Base-by-base conservation (phyloP, 2,888 invertebrate genomes). In the Ceriagrion tenellum region DNA sequence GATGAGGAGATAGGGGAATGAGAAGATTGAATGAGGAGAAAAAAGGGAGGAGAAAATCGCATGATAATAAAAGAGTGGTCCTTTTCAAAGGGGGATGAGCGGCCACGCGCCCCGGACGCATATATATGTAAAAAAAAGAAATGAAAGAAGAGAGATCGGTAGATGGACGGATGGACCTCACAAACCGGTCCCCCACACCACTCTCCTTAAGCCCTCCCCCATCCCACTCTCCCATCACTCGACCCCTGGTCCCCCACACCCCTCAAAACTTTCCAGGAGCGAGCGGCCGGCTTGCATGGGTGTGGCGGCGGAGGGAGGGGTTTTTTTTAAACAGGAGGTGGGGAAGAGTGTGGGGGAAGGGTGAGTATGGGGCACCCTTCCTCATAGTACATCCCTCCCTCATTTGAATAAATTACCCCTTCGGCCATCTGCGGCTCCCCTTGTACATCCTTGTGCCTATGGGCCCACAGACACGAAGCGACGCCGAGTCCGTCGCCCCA, bases 21-120 rank as follows among this genome's bases (percentile, higher is more conserved):
- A 35, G 35, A 88, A 59, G 55, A 95, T 95, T 95, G 95, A 95
- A 95, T 95, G 93, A 93, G 56, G 88, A 90, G 59, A 95, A 95
- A 93, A 95, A 47, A 47, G 8, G 91, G 81, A 95, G 95, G 74
- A 95, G 95, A 88, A 69, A 91, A 55, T 81, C 81, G 81, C 81
- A 81, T 81, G 26, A 81, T 81, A 81, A 81, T 81, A 81, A 81
- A 93, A 47, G 93, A 95, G 95, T 95, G 69, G 81, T 91, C 91
- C 90, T 95, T 95, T 95, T 95, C 88, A 95, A 95, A 95, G 93
- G 40, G 74, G 95, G 89, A 95, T 95, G 95, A 95, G 95, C 95
- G 95, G 95, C 95, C 95, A 90, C 95, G 95, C 95, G 95, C 95
- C 95, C 95, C 90, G n/a, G 93, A 91, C 88, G 91, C 59, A 59